Percentiles rank a stretch among this genome's conserved stretches.
Conservation (phyloP, 1,140 invertebrate species). For the Drosophila nikananu region DNA sequence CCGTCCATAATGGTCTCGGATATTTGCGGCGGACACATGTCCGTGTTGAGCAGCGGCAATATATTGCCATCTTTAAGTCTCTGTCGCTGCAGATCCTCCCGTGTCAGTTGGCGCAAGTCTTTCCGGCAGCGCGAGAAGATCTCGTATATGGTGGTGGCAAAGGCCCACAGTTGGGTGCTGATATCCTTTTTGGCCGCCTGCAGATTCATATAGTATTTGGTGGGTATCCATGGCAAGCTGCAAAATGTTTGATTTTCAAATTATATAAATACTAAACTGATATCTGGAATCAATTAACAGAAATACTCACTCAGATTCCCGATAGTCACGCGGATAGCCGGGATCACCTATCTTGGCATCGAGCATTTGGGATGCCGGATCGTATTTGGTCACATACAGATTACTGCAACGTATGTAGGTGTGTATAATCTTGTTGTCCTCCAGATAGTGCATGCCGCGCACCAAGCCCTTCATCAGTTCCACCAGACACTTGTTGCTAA, state of each 20-base stretch:
- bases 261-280: neutral
- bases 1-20: slow-evolving; percentile 93
- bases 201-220: slow-evolving; percentile 91
- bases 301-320: slow-evolving; percentile 60
- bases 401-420: slow-evolving; percentile 95
- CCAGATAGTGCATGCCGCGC: slow-evolving; percentile 88
- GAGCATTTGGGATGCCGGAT: slow-evolving; percentile 89
- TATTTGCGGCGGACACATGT: slow-evolving; percentile 91
- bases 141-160: slow-evolving; percentile 95
- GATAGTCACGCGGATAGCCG: slow-evolving; percentile 87
- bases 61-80: slow-evolving; percentile 83
- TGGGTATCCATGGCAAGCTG: slow-evolving; percentile 94
- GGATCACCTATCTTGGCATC: slow-evolving; percentile 93
- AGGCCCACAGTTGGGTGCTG: slow-evolving; percentile 94
- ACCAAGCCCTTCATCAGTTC: slow-evolving; percentile 92
- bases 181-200: slow-evolving; percentile 88
- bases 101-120: slow-evolving; percentile 30
- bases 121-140: slow-evolving; percentile 92
- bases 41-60: slow-evolving; percentile 89
- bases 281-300: neutral
- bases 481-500: slow-evolving; percentile 91
- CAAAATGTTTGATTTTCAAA: neutral
- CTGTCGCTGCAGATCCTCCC: slow-evolving; percentile 48
- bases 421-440: slow-evolving; percentile 92
- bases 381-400: slow-evolving; percentile 88